Conservation (phyloP, 2,113 vertebrate species). For the Microtus pennsylvanicus region DNA sequence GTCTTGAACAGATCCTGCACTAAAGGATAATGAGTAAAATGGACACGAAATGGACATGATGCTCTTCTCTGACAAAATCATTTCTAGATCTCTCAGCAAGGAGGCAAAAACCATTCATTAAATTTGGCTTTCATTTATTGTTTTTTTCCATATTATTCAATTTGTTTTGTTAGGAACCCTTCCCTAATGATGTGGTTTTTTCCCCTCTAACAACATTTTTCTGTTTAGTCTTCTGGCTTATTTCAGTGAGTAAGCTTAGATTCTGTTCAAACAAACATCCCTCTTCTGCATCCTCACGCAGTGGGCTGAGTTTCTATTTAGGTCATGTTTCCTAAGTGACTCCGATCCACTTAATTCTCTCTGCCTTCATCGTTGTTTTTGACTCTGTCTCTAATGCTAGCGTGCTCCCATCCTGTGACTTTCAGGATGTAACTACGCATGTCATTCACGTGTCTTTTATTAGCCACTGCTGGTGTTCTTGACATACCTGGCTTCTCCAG, state of each 20-base stretch:
- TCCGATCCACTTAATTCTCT: constrained; percentile 54
- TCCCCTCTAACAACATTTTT: background rate
- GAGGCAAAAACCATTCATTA: background rate
- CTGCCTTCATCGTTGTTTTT: constrained; percentile 70
- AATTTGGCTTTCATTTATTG: background rate
- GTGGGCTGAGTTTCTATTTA: constrained; percentile 49
- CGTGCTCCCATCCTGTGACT: constrained; percentile 53
- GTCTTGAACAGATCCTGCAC: background rate
- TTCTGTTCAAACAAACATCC: constrained; percentile 50
- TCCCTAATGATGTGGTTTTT: background rate
- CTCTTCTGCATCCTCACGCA: constrained; percentile 29
- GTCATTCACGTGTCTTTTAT: constrained; percentile 51
- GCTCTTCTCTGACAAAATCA: background rate
- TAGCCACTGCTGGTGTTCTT: constrained; percentile 41
- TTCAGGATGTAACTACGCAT: constrained; percentile 50
- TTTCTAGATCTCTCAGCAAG: background rate
- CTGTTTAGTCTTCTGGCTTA: constrained; percentile 43
- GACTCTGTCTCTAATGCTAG: constrained; percentile 70
- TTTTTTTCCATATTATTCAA: background rate
- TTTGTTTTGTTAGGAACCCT: background rate
- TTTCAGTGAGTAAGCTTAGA: constrained; percentile 43
- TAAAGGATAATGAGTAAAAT: background rate
- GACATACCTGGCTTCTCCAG: background rate
- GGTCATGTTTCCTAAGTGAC: background rate
- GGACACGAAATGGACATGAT: background rate